These are phyloP conservation scores for Rousettus leschenaultii DNA, from an alignment of 2,113 vertebrate species.

Conservation along the genomic window DNA sequence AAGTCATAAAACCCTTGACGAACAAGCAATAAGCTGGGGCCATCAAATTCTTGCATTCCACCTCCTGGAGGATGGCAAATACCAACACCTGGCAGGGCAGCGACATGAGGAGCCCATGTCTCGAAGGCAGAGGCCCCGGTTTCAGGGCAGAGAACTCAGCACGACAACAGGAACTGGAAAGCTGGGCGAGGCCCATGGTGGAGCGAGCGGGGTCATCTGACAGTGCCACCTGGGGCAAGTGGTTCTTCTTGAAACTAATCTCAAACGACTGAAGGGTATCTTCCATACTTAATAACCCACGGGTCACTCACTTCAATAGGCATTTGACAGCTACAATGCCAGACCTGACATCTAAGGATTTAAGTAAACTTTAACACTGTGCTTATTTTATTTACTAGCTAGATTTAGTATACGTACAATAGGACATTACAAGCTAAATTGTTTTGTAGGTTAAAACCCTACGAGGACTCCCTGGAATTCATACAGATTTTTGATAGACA, in stretches of 20 bases:
- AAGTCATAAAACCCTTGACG: not conserved
- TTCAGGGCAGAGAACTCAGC: not conserved
- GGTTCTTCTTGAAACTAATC: not conserved
- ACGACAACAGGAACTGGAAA: not conserved
- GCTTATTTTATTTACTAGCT: not conserved
- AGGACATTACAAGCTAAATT: not conserved
- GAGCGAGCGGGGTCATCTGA: not conserved
- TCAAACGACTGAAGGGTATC: not conserved
- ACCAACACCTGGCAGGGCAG: not conserved
- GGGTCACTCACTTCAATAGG: not conserved
- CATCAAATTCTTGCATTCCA: not conserved
- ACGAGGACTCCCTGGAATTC: not conserved
- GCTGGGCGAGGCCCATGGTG: not conserved
- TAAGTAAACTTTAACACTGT: not conserved
- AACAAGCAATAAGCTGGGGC: not conserved
- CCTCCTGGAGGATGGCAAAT: not conserved
- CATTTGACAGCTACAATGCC: not conserved
- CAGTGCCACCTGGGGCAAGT: not conserved
- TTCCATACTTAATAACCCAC: not conserved
- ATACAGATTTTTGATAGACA: not conserved
- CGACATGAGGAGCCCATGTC: not conserved
- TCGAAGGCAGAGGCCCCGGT: not conserved
- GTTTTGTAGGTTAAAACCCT: not conserved
- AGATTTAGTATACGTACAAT: not conserved
- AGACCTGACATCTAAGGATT: not conserved